Evolutionary conservation across 2,888 invertebrate genomes (phyloP), one percentile per base, ranked within the genome.

Genomic region (Cerastis rubricosa): DNA sequence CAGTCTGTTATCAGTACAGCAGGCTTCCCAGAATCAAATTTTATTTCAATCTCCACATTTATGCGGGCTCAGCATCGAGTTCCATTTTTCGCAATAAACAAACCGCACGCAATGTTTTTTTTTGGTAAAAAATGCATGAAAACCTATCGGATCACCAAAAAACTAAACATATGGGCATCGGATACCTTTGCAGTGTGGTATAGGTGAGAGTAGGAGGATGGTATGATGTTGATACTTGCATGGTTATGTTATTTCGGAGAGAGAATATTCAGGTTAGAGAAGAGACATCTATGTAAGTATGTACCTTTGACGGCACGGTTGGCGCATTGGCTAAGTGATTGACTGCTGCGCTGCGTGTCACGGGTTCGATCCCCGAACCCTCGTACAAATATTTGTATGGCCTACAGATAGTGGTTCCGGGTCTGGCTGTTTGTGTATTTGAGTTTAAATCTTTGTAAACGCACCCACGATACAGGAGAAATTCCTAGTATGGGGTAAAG

Each of bases 111-210:
- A 84, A 88, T 86, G 76, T 81, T 87, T 85, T 85, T 74, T 85
- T 74, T 71, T 80, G 66, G 65, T 85, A 82, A 90, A 90, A 89
- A 89, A 83, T 45, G 47, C 49, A 87, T 89, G 88, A 89, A 90
- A 90, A 91, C 90, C 88, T 87, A 87, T 85, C 87, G 83, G 80
- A 80, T 85, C 78, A 76, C 81, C 85, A 89, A 91, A 91, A 92
- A 91, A 91, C 88, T 80, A 86, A 92, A 87, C 93, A 93, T 91
- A 90, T 93, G 92, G 91, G 85, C 78, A 71, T 83, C 85, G 84
- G 74, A 85, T 88, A 85, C 78, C 84, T 85, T 85, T 84, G 71
- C 67, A 57, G 69, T 74, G 57, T 47, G 75, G 45, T 78, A 68
- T 73, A 86, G 81, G 76, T 81, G 68, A 70, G 69, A 73, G 11